Conservation (phyloP, 2,113 vertebrate species). For the Regulus satrapa region DNA sequence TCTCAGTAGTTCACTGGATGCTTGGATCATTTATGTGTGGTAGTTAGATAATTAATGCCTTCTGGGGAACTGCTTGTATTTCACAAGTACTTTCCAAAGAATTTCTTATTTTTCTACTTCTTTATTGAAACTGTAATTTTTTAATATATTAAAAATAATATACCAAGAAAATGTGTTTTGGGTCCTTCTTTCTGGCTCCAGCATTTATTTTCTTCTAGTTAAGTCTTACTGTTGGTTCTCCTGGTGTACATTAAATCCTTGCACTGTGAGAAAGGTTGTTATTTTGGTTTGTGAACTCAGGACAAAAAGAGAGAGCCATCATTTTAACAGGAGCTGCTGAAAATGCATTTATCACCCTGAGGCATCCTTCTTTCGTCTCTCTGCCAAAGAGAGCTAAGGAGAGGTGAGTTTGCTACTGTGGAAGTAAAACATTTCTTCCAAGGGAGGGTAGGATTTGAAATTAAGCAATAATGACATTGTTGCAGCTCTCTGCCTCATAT, state of each 20-base stretch:
- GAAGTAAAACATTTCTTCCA: background rate
- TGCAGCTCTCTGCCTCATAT: rapidly evolving
- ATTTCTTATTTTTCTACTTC: constrained; percentile 58
- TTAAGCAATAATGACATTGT: background rate
- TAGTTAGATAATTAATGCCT: background rate
- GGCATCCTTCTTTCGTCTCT: background rate
- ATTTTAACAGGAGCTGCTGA: background rate
- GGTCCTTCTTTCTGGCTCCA: background rate
- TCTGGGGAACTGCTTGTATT: background rate
- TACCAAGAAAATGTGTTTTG: constrained; percentile 6
- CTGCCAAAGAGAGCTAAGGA: background rate
- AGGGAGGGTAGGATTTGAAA: background rate
- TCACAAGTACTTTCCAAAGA: constrained; percentile 25
- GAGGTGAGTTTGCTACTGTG: background rate
- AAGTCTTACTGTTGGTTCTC: background rate
- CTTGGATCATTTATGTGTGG: background rate
- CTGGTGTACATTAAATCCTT: background rate
- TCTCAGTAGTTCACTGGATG: background rate
- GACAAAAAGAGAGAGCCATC: background rate
- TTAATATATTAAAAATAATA: constrained; percentile 19
- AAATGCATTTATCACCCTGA: background rate
- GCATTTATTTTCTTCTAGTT: background rate
- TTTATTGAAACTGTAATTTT: constrained; percentile 49
- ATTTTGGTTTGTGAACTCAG: background rate
- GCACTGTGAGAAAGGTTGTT: background rate